Percentiles rank a stretch among this genome's conserved stretches.
These are phyloP conservation scores for Cydia fagiglandana DNA, from an alignment of 1,140 invertebrate genomes.

Conservation along the genomic window DNA sequence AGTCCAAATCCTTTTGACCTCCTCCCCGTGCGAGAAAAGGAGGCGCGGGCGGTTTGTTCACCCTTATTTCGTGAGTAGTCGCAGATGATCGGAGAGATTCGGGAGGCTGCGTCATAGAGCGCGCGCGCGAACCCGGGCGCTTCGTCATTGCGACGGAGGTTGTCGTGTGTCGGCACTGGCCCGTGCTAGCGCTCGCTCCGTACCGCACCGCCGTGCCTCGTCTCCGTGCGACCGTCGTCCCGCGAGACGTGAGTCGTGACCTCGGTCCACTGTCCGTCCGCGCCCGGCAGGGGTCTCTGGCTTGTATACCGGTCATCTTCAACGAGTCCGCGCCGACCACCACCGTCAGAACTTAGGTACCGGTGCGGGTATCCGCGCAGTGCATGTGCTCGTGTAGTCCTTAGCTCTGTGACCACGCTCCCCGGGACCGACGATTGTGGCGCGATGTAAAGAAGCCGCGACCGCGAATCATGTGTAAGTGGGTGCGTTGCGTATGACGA, in stretches of 20 bases:
- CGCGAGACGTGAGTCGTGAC: constrained; percentile 56
- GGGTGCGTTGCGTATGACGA: constrained; percentile 63
- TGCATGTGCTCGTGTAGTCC: constrained; percentile 53
- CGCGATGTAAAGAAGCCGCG: constrained; percentile 74
- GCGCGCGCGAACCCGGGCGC: constrained; percentile 75
- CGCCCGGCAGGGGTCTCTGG: constrained; percentile 30
- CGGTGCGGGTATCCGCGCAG: constrained; percentile 36
- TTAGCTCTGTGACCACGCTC: constrained; percentile 60
- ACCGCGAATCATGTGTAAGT: constrained; percentile 77
- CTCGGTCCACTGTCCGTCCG: constrained; percentile 42
- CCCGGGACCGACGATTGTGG: constrained; percentile 69
- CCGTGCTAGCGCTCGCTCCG: constrained; percentile 65
- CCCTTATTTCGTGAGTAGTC: constrained; percentile 63
- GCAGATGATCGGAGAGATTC: constrained; percentile 58
- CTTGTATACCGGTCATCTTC: constrained; percentile 36
- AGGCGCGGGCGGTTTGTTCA: constrained; percentile 76
- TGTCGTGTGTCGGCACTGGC: constrained; percentile 73
- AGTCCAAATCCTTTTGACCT: constrained; percentile 77
- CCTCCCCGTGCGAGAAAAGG: constrained; percentile 71
- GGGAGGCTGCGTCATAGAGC: constrained; percentile 69
- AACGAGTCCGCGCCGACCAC: constrained; percentile 37
- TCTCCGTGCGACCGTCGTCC: constrained; percentile 43
- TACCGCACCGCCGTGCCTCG: constrained; percentile 51
- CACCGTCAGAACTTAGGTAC: constrained; percentile 26
- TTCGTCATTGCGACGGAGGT: constrained; percentile 77